Conservation (phyloP, 1,140 invertebrate species). For the Dendrolimus kikuchii region DNA sequence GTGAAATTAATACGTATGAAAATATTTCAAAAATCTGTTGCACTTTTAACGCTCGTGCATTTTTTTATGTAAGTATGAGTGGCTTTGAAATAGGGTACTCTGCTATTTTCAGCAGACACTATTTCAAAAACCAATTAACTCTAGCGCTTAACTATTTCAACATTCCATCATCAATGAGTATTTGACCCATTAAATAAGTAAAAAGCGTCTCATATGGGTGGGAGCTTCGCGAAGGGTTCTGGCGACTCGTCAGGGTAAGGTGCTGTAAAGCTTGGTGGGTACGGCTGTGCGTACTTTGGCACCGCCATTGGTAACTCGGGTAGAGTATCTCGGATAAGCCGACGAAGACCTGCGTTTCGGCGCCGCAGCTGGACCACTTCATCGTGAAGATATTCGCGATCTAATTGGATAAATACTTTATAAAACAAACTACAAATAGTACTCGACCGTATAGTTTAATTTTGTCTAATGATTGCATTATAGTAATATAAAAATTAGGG, state of each 20-base stretch:
- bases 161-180: constrained; percentile 27
- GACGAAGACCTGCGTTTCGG: constrained; percentile 39
- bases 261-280: constrained; percentile 25
- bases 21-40: no score
- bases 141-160: constrained; percentile 4
- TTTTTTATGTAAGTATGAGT: no score
- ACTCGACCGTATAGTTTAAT: no score
- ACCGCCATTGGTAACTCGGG: constrained; percentile 28
- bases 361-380: constrained; percentile 37
- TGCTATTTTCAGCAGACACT: no score
- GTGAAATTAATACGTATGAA: no score
- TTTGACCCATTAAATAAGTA: constrained; percentile 7
- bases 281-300: constrained; percentile 20
- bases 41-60: no score
- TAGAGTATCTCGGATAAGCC: constrained; percentile 43
- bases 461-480: no score
- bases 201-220: constrained; percentile 21
- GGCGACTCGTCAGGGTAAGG: constrained; percentile 26
- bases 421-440: no score
- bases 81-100: no score
- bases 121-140: no score
- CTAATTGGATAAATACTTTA: constrained; percentile 23
- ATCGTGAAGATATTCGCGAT: constrained; percentile 47
- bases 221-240: constrained; percentile 18
- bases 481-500: no score